Conservation (phyloP, 2,113 vertebrate species). For the Peromyscus maniculatus region DNA sequence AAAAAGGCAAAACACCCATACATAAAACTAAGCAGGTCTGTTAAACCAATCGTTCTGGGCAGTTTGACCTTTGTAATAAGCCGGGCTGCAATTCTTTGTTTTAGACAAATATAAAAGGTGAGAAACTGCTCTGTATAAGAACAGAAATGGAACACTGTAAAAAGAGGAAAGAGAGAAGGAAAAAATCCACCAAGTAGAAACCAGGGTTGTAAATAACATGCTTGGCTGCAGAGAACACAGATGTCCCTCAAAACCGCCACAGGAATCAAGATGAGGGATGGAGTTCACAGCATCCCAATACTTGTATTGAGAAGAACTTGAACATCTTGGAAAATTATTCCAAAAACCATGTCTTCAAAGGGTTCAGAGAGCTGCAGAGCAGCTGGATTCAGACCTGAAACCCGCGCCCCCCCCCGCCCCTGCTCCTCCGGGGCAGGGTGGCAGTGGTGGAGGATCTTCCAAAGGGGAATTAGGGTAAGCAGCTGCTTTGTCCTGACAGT, state of each 20-base stretch:
- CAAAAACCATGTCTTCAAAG: slow-evolving; percentile 5
- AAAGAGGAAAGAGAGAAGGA: neutral
- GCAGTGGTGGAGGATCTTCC: neutral
- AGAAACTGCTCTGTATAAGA: neutral
- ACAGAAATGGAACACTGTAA: neutral
- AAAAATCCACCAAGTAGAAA: slow-evolving; percentile 14
- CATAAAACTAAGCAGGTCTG: neutral
- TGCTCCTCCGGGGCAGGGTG: neutral
- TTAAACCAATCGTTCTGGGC: neutral
- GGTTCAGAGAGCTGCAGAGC: neutral
- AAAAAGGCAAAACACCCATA: neutral
- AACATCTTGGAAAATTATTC: neutral
- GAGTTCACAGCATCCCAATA: neutral
- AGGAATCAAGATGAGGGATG: neutral
- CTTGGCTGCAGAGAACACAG: neutral
- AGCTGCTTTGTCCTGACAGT: slow-evolving; percentile 30
- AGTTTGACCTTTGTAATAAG: neutral
- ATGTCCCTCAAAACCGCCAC: neutral
- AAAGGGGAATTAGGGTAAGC: neutral
- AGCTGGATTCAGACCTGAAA: neutral
- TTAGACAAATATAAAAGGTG: neutral
- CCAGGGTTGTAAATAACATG: neutral
- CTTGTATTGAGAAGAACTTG: neutral
- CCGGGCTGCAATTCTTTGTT: neutral
- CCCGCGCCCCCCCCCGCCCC: neutral